Evolutionary conservation across 2,888 invertebrate genomes (phyloP), one percentile per base, ranked within the genome.

Genomic region (Gastrophysa polygoni): DNA sequence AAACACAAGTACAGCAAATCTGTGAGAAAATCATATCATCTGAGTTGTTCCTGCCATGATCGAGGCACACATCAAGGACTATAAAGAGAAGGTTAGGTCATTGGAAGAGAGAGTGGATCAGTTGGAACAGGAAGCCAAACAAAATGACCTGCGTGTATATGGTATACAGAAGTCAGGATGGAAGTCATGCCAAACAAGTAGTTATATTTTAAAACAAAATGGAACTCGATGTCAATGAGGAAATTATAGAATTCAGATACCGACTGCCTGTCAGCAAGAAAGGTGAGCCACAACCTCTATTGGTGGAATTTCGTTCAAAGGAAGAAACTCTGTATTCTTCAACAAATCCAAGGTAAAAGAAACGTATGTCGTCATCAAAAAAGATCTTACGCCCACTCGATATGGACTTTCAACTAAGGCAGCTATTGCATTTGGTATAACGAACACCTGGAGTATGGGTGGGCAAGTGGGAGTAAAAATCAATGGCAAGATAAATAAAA

Each of bases 121-220:
- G 29, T 29, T 50, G 29, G 28, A 49, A 49, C 49, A 49, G 8
- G 49, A 49, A 49, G 49, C 49, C 16, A 49, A 49, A 49, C 49
- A 49, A 14, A 49, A 49, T 49, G 24, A 49, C 14, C n/a, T n/a
- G n/a, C n/a, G n/a, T 28, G 49, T 49, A 6, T 49, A 1, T 49
- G 16, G 43, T 43, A 43, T n/a, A 49, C n/a, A 28, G 49, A 49
- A 28, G 7, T 49, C 28, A 24, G 49, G 49, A 14, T 49, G 49
- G 49, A 28, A 28, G 49, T 28, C 49, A 49, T 49, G 28, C 24
- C 28, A 28, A 49, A 49, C 49, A 28, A 49, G 49, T 49, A 49
- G 49, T 14, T n/a, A 49, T 49, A 49, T 49, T 49, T 14, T 16
- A 49, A 24, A 28, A 49, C 49, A 49, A 49, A 49, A 21, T 49